Evolutionary conservation across 1,140 invertebrate species (phyloP).

Genomic region (Thrips palmi): DNA sequence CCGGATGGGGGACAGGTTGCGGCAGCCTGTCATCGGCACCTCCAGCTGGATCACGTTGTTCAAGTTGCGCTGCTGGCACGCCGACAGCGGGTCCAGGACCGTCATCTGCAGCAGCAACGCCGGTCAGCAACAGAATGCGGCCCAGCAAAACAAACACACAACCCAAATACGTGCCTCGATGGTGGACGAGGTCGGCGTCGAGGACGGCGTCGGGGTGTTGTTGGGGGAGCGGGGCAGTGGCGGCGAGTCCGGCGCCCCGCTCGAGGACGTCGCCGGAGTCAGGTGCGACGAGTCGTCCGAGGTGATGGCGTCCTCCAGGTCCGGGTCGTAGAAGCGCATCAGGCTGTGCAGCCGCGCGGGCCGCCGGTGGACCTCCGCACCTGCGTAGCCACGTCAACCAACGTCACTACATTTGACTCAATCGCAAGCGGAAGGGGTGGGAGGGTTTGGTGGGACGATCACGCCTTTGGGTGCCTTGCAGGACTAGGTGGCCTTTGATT

Average conservation of each 20-base stretch:
- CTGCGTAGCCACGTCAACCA: conserved; percentile 31
- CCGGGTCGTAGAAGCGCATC: conserved; percentile 42
- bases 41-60: conserved; percentile 38
- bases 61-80: conserved; percentile 33
- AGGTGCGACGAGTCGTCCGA: conserved; percentile 41
- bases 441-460: too few species aligned
- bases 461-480: too few species aligned
- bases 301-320: conserved; percentile 41
- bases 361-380: conserved; percentile 10
- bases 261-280: conserved; percentile 31
- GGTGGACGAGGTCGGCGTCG: conserved; percentile 13
- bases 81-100: conserved; percentile 40
- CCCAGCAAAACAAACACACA: background rate
- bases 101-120: conserved; percentile 33
- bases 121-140: background rate
- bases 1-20: conserved; percentile 48
- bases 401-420: too few species aligned
- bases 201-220: too few species aligned
- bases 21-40: conserved; percentile 51
- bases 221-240: conserved; percentile 16
- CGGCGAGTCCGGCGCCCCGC: conserved; percentile 34
- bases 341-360: too few species aligned
- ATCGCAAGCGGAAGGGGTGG: too few species aligned
- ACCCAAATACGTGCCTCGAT: conserved; percentile 14
- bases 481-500: too few species aligned